These are phyloP conservation scores for Perdita meconis DNA, from an alignment of 2,888 invertebrate species.

Conservation along the genomic window DNA sequence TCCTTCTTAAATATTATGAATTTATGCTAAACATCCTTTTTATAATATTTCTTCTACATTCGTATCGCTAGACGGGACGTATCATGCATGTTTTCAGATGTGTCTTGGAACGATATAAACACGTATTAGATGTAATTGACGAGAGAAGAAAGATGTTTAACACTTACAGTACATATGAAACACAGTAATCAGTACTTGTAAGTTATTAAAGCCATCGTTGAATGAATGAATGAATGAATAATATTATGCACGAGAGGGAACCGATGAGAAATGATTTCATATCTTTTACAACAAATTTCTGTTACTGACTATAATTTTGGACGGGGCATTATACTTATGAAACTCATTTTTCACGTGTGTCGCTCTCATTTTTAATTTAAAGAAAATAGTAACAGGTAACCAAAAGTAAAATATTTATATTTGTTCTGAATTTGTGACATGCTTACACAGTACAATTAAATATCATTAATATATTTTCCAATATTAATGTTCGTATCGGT, in stretches of 20 bases:
- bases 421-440: conserved; percentile 27
- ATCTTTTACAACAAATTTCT: background rate
- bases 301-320: conserved; percentile 21
- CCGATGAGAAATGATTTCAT: conserved; percentile 3
- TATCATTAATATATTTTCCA: conserved; percentile 23
- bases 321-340: conserved; percentile 37
- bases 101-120: conserved; percentile 69
- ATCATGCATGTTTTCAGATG: conserved; percentile 62
- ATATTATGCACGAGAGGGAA: too few relatives aligned
- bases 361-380: conserved; percentile 7
- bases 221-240: background rate
- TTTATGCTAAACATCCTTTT: conserved; percentile 43
- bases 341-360: background rate
- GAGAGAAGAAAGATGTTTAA: conserved; percentile 54
- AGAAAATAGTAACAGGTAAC: conserved; percentile 10
- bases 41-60: conserved; percentile 31
- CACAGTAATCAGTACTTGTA: background rate
- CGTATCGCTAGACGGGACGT: conserved; percentile 40
- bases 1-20: conserved; percentile 30
- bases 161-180: conserved; percentile 31
- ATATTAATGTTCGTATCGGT: conserved; percentile 7
- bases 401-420: conserved; percentile 10
- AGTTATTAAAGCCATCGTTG: background rate
- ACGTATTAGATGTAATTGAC: conserved; percentile 59
- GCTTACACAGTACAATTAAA: conserved; percentile 30